A percentile compares a stretch with the other conserved stretches of the same genome.
Evolutionary conservation across 2,113 vertebrate genomes (phyloP).

Genomic region (Bubo bubo): DNA sequence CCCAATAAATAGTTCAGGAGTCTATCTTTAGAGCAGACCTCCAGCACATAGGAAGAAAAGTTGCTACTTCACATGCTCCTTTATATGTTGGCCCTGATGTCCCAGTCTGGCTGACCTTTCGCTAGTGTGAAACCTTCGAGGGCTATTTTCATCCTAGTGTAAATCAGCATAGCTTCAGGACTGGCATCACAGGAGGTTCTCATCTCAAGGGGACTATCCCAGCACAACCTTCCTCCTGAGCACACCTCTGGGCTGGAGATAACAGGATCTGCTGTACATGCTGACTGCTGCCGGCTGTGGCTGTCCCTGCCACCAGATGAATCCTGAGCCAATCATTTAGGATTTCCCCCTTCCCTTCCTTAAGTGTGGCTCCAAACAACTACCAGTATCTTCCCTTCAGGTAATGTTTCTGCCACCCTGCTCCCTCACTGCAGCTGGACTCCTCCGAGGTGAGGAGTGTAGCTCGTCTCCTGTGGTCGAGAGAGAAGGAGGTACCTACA

Average conservation of each 20-base stretch:
- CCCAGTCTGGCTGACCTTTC: conserved; percentile 27
- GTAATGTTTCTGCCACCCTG: neutral
- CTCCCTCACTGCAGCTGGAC: neutral
- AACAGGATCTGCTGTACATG: neutral
- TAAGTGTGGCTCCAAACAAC: neutral
- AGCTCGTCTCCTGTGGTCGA: neutral
- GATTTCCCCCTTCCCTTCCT: neutral
- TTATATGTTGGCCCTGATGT: neutral
- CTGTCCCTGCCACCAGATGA: neutral
- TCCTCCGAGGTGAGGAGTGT: neutral
- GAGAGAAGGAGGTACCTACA: neutral
- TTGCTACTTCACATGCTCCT: neutral
- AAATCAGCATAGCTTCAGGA: neutral
- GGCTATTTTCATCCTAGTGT: conserved; percentile 36
- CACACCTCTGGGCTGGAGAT: neutral
- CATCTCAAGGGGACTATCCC: neutral
- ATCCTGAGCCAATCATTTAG: neutral
- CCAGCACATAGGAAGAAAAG: neutral
- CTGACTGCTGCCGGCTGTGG: neutral
- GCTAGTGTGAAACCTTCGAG: neutral
- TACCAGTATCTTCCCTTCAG: neutral
- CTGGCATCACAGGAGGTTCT: conserved; percentile 21
- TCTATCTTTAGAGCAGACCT: conserved; percentile 6
- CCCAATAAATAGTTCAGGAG: neutral
- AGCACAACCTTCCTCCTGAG: neutral